Base-by-base conservation (phyloP, 2,113 vertebrate species). In the Gopherus evgoodei region DNA sequence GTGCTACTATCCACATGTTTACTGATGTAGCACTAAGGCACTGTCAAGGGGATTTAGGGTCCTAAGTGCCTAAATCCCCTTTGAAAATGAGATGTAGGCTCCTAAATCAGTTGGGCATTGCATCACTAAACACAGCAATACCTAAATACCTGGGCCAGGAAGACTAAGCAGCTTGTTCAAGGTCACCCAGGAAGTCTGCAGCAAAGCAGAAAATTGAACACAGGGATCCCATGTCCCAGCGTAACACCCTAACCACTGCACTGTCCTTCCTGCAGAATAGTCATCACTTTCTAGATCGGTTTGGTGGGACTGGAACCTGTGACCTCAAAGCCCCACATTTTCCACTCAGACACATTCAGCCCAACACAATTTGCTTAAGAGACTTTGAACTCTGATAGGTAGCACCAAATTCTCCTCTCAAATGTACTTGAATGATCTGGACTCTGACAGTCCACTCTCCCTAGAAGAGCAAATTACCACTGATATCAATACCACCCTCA, bases 401-500 rank as follows among this genome's bases (percentile, higher is more conserved):
- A 81, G 78, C 13, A 1, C 76, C 29, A 72, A 86, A 62, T 83
- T 57, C 84, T 62, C 27, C 49, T 27, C 50, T 53, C 69, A n/a
- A 42, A 75, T 75, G n/a, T 42, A 75, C 7, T 14, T 16, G 44
- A 47, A 78, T 47, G 24, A 78, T 47, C 42, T 47, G 42, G 21
- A 78, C 24, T 72, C 25, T 27, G 3, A 10, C 25, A 12, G n/a
- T n/a, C 16, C 4, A 1, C 8, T 42, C 49, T 12, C n/a, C 8
- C 5, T 17, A 10, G 24, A 8, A 17, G 5, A 16, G 35, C 24
- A n/a, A 42, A 21, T 25, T n/a, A 38, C 65, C 84, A 47, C 0
- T 42, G 27, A 0, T 0, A 0, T 80, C 93, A 69, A 78, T 4
- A 29, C 53, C 53, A 54, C 53, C 5, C 53, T 8, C 21, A 29